phyloP scores from a whole-genome alignment of 2,797 vertebrate species.

The Sebastes diploproa region DNA sequence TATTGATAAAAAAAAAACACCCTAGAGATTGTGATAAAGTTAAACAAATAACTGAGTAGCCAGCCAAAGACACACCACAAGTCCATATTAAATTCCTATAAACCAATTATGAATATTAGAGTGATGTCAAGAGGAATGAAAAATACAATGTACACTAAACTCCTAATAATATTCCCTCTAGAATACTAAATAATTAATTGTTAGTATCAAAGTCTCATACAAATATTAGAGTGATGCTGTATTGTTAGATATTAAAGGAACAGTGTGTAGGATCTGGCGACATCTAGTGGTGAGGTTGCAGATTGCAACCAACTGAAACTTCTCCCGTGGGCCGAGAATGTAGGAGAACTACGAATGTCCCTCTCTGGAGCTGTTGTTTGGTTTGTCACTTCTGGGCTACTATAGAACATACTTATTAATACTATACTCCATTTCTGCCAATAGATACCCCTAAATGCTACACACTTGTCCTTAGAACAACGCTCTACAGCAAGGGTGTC shows the following conservation, averaged over 20 bases:
- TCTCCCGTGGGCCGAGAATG: too few relatives aligned
- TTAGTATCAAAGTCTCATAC: not conserved
- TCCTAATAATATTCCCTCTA: not conserved
- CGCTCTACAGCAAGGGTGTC: too few relatives aligned
- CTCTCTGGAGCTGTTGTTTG: too few relatives aligned
- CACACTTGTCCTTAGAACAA: too few relatives aligned
- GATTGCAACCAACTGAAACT: too few relatives aligned
- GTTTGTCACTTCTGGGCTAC: too few relatives aligned
- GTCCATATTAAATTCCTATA: not conserved
- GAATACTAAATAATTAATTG: not conserved
- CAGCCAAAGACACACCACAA: not conserved
- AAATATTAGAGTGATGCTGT: not conserved
- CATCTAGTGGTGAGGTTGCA: too few relatives aligned
- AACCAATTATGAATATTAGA: not conserved
- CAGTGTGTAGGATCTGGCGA: too few relatives aligned
- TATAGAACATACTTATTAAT: too few relatives aligned
- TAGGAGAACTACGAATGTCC: too few relatives aligned
- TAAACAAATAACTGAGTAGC: not conserved
- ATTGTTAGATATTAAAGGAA: not conserved
- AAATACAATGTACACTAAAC: not conserved
- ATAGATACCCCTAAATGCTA: too few relatives aligned
- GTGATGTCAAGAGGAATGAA: not conserved
- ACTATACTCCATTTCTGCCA: too few relatives aligned
- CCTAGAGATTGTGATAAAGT: not conserved
- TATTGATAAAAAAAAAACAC: not conserved